phyloP scores from a whole-genome alignment of 2,113 vertebrate genomes.

The Ageneiosus marmoratus region DNA sequence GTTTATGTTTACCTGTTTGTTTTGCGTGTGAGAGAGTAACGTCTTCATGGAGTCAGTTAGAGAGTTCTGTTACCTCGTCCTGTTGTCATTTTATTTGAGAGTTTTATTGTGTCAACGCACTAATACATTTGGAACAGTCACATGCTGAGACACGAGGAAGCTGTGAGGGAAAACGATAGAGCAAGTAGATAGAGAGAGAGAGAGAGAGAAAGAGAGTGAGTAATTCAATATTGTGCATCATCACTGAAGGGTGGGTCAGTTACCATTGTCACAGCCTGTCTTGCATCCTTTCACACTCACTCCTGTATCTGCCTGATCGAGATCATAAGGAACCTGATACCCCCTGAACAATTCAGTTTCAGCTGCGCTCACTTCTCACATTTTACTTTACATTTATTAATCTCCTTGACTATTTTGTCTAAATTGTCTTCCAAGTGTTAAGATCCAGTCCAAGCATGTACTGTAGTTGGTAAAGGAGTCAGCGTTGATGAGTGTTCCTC shows the following conservation, averaged over 20 bases:
- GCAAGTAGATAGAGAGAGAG: background rate
- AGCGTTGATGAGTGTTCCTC: background rate
- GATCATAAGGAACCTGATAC: constrained; percentile 23
- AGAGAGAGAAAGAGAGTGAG: constrained; percentile 1
- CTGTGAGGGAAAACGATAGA: too few species aligned
- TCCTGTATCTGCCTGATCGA: background rate
- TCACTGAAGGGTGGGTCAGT: constrained; percentile 31
- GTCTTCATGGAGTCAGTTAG: too few species aligned
- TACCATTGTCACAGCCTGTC: constrained; percentile 17
- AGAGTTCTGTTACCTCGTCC: background rate
- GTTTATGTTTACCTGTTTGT: background rate
- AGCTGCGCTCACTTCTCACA: too few species aligned
- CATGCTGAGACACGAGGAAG: background rate
- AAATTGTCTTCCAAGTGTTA: background rate
- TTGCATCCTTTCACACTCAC: constrained; percentile 4
- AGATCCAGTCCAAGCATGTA: background rate
- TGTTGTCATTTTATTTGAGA: background rate
- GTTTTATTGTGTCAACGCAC: background rate
- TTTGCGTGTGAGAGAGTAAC: background rate
- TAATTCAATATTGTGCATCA: constrained; percentile 23
- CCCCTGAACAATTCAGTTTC: background rate
- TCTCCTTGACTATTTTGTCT: background rate
- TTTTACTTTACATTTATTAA: background rate
- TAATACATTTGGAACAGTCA: background rate
- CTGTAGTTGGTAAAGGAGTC: background rate